A percentile compares a stretch with the other conserved stretches of the same genome.
phyloP scores from a whole-genome alignment of 2,797 vertebrate genomes.

The Sebastes jordani region DNA sequence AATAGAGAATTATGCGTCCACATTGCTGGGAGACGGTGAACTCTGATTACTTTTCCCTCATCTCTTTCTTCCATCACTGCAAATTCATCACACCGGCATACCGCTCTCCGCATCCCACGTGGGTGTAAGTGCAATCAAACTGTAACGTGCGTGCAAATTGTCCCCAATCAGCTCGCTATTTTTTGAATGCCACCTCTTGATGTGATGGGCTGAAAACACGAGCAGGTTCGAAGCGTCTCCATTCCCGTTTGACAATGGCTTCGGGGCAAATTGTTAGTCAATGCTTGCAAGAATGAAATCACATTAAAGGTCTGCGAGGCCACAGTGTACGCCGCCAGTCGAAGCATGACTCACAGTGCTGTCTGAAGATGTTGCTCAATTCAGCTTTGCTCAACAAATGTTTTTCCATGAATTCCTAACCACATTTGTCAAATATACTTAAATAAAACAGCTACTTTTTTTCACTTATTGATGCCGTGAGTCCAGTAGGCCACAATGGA shows the following conservation, averaged over 20 bases:
- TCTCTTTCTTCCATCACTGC: conserved; percentile 41
- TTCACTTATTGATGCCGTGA: conserved; percentile 10
- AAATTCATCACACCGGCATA: conserved; percentile 52
- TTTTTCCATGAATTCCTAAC: conserved; percentile 5
- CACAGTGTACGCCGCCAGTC: not conserved
- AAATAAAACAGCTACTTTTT: conserved; percentile 20
- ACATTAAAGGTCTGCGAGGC: conserved; percentile 24
- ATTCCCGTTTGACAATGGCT: conserved; percentile 7
- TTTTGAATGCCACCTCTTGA: conserved; percentile 43
- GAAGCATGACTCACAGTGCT: not conserved
- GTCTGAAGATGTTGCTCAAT: not conserved
- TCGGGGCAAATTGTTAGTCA: conserved; percentile 19
- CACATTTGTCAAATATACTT: conserved; percentile 25
- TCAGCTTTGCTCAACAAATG: not conserved
- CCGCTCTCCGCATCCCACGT: conserved; percentile 25
- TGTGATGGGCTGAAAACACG: conserved; percentile 44
- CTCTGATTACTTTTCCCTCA: conserved; percentile 63
- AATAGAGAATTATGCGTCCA: conserved; percentile 35
- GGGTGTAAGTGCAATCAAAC: conserved; percentile 65
- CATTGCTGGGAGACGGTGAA: conserved; percentile 37
- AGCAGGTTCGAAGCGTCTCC: conserved; percentile 29
- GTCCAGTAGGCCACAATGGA: not conserved
- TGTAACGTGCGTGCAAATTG: conserved; percentile 46
- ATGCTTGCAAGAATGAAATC: conserved; percentile 25
- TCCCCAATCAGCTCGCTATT: conserved; percentile 66